Base-by-base conservation (phyloP, 1,140 invertebrate genomes). In the Araneus ventricosus region DNA sequence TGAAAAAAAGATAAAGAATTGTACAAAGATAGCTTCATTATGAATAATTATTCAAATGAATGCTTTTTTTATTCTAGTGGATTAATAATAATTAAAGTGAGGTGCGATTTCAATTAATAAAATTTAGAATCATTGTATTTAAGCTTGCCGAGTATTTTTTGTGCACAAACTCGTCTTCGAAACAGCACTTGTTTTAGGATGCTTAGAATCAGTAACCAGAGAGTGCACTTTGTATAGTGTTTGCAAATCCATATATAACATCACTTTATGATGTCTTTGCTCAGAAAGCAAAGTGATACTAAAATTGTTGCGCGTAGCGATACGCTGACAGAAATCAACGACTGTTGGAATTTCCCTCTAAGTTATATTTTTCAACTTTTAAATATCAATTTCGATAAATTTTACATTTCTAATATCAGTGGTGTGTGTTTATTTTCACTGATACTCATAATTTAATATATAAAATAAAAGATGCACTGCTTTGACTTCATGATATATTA, bases 261-360 rank as follows among this genome's bases (percentile, higher is more conserved):
- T 75, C 67, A 75, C 67, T 75, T 75, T 75, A 30, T 75, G 67
- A 75, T 75, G 67, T 75, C 67, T 75, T 75, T 75, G 67, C 67
- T 75, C 67, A 75, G 30, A 34, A 37, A 75, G 67, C 27, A 75
- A 75, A 75, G 67, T 75, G 67, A 75, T 75, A 75, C 20, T n/a
- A 22, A 75, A 75, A 34, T 75, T 34, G 30, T 34, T 75, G 30
- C 30, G 27, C 17, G 67, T 75, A 75, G 67, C 67, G 30, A 34
- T 30, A 70, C 34, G 30, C 67, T 30, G n/a, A 30, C 10, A 30
- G n/a, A 67, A 67, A 27, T 67, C 63, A 67, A 30, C 63, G 63
- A 67, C 27, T 67, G 63, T 24, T 8, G n/a, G 6, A 3, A 63
- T 63, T 27, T 6, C 8, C 8, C 8, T 45, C 41, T 8, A 45